A percentile compares a stretch with the other conserved stretches of the same genome.
Evolutionary conservation across 2,888 invertebrate species (phyloP).

Genomic region (Rhagonycha lutea): DNA sequence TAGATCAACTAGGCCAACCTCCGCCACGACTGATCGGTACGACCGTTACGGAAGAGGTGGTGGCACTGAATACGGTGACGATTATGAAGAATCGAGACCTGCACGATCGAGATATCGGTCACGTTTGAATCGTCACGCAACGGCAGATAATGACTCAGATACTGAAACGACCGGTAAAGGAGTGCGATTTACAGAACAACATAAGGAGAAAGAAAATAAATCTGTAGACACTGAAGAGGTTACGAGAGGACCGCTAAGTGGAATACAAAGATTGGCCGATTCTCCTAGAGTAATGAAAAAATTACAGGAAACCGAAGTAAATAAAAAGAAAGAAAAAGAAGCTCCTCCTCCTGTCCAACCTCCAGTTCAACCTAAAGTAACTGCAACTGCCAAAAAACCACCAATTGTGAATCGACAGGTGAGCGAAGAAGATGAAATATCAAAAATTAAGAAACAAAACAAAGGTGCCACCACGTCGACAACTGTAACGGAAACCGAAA

Average conservation of each 20-base stretch:
- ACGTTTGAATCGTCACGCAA: constrained; percentile 56
- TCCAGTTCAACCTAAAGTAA: constrained; percentile 61
- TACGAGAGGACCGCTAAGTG: constrained; percentile 82
- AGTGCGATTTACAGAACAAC: constrained; percentile 69
- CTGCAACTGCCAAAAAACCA: constrained; percentile 56
- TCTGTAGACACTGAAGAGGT: constrained; percentile 90
- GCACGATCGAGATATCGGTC: constrained; percentile 73
- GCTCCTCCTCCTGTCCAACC: constrained; percentile 61
- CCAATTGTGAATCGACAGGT: constrained; percentile 74
- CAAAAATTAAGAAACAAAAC: constrained; percentile 84
- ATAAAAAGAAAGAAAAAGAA: constrained; percentile 78
- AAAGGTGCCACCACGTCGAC: constrained; percentile 70
- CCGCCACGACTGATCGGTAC: constrained; percentile 41
- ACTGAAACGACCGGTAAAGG: constrained; percentile 65
- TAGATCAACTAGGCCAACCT: constrained; percentile 58
- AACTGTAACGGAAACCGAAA: constrained; percentile 56
- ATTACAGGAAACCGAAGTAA: constrained; percentile 75
- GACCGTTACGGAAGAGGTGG: constrained; percentile 56
- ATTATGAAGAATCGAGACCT: constrained; percentile 69
- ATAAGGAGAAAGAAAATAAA: constrained; percentile 69
- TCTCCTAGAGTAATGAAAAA: constrained; percentile 89
- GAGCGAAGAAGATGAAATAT: constrained; percentile 89
- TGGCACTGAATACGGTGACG: constrained; percentile 65
- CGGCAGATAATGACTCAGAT: constrained; percentile 78
- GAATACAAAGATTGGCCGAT: constrained; percentile 84